Base-by-base conservation (phyloP, 2,888 invertebrate species). In the Andrena praecox region DNA sequence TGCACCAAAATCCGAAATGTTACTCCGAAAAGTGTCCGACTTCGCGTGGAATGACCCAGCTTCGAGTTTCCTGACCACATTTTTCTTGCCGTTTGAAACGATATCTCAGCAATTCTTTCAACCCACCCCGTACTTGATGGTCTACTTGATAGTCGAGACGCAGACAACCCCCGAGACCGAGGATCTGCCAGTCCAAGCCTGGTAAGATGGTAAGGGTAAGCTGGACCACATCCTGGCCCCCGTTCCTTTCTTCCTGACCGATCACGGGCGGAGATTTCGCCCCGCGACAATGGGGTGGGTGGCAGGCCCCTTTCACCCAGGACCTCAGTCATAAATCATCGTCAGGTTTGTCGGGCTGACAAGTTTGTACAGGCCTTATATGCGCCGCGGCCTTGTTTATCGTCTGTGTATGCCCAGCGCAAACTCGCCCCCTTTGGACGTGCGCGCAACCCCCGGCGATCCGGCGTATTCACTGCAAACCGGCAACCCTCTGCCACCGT, bases 381-480 rank as follows among this genome's bases (percentile, higher is more conserved):
- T 75, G 77, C 75, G 85, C 62, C 73, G 78, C 73, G 54, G 71
- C 68, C 83, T 79, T 89, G 89, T 88, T 88, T 88, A 89, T 89
- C 88, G 87, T 89, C 89, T 86, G 82, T 84, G 86, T 89, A 83
- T 85, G 79, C 83, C 74, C 78, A 74, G 78, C 69, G 87, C 89
- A 89, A 89, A 89, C 84, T 80, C 82, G 29, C 76, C 68, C 82
- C 69, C 63, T 76, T 72, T 69, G 48, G 68, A 52, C 73, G 70
- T 63, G 60, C 56, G 20, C 56, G 27, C 63, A 42, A 42, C 63
- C 63, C 67, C 59, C 52, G n/a, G 29, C 77, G 67, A 71, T n/a
- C 31, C 66, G 59, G 8, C 50, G 75, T 70, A 76, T 79, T 76
- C 78, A 73, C 29, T 60, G 68, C 54, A 69, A 69, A 77, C 62